These are phyloP conservation scores for Parthenolecanium corni DNA, from an alignment of 2,888 invertebrate species.

Conservation along the genomic window DNA sequence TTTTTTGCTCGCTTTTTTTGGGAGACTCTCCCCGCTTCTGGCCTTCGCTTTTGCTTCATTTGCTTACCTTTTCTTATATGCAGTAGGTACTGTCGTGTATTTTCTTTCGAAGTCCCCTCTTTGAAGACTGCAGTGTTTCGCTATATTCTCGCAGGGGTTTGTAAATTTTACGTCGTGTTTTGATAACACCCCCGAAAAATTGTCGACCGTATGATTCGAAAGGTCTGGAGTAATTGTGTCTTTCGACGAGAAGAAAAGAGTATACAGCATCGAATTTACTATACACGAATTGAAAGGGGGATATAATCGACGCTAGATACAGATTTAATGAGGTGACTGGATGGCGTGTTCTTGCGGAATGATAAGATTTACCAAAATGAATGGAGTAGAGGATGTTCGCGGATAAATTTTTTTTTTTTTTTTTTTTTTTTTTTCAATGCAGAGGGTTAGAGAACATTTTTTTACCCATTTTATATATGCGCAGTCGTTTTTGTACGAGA, in stretches of 20 bases:
- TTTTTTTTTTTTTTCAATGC: no score
- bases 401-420: no score
- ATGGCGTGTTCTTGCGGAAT: slow-evolving; percentile 22
- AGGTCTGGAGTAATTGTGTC: background rate
- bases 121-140: background rate
- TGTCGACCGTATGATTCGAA: slow-evolving; percentile 21
- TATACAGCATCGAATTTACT: no score
- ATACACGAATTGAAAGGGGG: slow-evolving; percentile 9
- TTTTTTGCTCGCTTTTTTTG: background rate
- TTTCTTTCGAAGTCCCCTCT: background rate
- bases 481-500: no score
- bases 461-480: no score
- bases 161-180: slow-evolving; percentile 16
- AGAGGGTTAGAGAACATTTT: no score
- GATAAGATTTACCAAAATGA: background rate
- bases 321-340: slow-evolving; percentile 22
- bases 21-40: background rate
- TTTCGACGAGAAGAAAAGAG: slow-evolving; percentile 8
- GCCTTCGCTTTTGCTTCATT: background rate
- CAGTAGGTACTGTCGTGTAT: background rate
- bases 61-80: background rate
- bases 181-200: slow-evolving; percentile 27
- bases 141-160: slow-evolving; percentile 15
- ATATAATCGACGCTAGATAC: slow-evolving; percentile 15
- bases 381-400: no score